Evolutionary conservation across 2,888 invertebrate species (phyloP), one percentile per base, ranked within the genome.

Genomic region (Xiphydria camelus): DNA sequence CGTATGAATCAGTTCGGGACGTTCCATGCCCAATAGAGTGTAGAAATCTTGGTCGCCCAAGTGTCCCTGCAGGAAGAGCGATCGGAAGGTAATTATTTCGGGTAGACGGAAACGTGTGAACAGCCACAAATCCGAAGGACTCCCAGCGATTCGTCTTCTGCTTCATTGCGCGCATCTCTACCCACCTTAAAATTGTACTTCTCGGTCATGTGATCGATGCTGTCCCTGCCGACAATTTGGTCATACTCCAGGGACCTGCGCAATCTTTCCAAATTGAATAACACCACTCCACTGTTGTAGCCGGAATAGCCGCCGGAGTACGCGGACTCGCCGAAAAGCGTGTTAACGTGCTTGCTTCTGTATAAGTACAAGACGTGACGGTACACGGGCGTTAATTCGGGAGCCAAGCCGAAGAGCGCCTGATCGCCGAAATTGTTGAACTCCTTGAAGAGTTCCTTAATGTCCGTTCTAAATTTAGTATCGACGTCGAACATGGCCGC

Each of bases 31-130:
- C 10, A 89, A 62, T 21, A 90, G 73, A 0, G 88, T 87, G 67
- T 86, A 89, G 73, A 88, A 88, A 76, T 90, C 90, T 73, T 91
- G 91, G 74, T 91, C 91, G 1, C 91, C 91, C 19, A 91, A 78
- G 70, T 90, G 88, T 2, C 88, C 87, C 74, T 79, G 59, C 25
- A 71, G 56, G 36, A 19, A 15, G n/a, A n/a, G n/a, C n/a, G n/a
- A n/a, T n/a, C n/a, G n/a, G n/a, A n/a, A n/a, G n/a, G n/a, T n/a
- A n/a, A n/a, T n/a, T n/a, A n/a, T n/a, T n/a, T n/a, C n/a, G n/a
- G n/a, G n/a, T n/a, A n/a, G n/a, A n/a, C n/a, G n/a, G n/a, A n/a
- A n/a, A n/a, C n/a, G n/a, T n/a, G n/a, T n/a, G n/a, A n/a, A n/a
- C n/a, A n/a, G n/a, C n/a, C n/a, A n/a, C n/a, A n/a, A n/a, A n/a